Percentiles rank a stretch among this genome's conserved stretches.
Conservation (phyloP, 2,888 invertebrate species). For the Ophion obscuratus region DNA sequence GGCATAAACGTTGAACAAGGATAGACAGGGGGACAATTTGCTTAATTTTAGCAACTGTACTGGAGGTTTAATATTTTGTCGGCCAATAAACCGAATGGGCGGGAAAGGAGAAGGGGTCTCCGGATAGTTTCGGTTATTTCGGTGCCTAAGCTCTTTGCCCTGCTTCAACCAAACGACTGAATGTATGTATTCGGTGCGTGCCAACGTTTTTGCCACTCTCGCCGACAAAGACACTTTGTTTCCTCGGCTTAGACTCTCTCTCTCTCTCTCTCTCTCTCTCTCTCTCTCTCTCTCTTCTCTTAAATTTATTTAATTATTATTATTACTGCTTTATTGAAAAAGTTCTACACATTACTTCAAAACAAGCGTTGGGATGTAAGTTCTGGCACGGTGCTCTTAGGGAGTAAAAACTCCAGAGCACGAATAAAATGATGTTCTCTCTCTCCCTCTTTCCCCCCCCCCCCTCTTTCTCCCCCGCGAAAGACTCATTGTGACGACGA, state of each 20-base stretch:
- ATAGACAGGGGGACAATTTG: not conserved
- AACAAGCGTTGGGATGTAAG: too few species aligned
- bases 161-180: conserved; percentile 24
- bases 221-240: conserved; percentile 56
- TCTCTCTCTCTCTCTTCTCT: not conserved
- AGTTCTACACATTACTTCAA: too few species aligned
- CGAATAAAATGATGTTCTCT: not conserved
- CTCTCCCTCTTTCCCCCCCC: not conserved
- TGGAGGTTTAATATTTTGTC: conserved; percentile 68
- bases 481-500: conserved; percentile 53
- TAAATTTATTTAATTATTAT: too few species aligned
- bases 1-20: conserved; percentile 6
- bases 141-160: conserved; percentile 52
- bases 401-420: too few species aligned
- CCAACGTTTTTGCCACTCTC: conserved; percentile 57
- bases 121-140: conserved; percentile 60
- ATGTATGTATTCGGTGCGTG: conserved; percentile 19
- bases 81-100: conserved; percentile 60
- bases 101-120: not conserved
- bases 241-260: not conserved
- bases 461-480: not conserved
- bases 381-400: too few species aligned
- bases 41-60: conserved; percentile 55
- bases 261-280: not conserved
- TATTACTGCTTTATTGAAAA: too few species aligned